Evolutionary conservation across 2,797 vertebrate genomes (phyloP), one percentile per base, ranked within the genome.

Genomic region (Syngnathus acus): DNA sequence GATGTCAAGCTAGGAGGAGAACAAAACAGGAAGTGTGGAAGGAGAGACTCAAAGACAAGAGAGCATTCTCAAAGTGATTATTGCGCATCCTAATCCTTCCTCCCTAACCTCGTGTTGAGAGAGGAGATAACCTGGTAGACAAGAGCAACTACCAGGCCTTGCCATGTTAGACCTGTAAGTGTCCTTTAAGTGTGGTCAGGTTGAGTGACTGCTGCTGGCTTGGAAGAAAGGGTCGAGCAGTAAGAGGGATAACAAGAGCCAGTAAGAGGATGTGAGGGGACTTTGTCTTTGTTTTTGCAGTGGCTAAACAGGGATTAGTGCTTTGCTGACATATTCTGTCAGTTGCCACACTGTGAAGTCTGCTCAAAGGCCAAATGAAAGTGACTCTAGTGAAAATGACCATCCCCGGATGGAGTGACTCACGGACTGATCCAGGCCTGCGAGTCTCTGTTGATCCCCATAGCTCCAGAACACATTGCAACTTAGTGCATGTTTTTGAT

Each of bases 251-350:
- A 79, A 79, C 75, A 79, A 65, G 78, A 82, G 64, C 26, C 66
- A 78, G 75, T 65, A 66, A 71, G 68, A 67, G 66, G 68, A 70
- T 65, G 69, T n/a, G 64, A 62, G 73, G 72, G 69, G 66, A 70
- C 60, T 81, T 80, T 76, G 78, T 80, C 82, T 82, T 84, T 90
- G 87, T 66, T 89, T 91, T 88, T 84, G 70, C 71, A 76, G 78
- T 78, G 73, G 69, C 79, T 86, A 85, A 91, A 80, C 58, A 70
- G 81, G 86, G 87, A 90, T 91, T 90, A 91, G 87, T 76, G 66
- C 63, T 79, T 77, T 21, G 84, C 77, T 86, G 88, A 91, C 66
- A 68, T 76, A 70, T 89, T 82, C 88, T 88, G 87, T 91, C 89
- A 89, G 67, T 80, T 58, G 68, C 69, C 84, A 70, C 75, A 73